Evolutionary conservation across 2,797 vertebrate species (phyloP).

Genomic region (Erpetoichthys calabaricus): DNA sequence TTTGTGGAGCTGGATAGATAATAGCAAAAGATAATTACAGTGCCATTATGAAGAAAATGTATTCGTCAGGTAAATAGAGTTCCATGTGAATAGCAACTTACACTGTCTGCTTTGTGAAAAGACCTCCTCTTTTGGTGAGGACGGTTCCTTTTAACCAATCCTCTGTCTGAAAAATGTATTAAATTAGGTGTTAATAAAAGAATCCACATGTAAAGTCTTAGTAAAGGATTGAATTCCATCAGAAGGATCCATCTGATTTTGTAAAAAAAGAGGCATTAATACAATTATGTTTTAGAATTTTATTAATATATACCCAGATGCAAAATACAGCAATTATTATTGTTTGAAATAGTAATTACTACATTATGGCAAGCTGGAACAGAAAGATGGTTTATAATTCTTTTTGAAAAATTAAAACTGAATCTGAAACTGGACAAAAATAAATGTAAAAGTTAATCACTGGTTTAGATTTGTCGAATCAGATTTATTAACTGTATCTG

Average conservation of each 20-base stretch:
- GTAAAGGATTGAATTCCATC: constrained; percentile 49
- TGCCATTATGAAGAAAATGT: background rate
- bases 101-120: background rate
- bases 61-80: background rate
- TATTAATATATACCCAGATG: too few relatives aligned
- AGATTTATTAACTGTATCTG: too few relatives aligned
- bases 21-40: background rate
- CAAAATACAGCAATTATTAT: too few relatives aligned
- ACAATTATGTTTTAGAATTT: too few relatives aligned
- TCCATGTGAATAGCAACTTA: background rate
- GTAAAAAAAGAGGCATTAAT: constrained; percentile 34
- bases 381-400: too few relatives aligned
- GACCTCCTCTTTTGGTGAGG: constrained; percentile 52
- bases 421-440: too few relatives aligned
- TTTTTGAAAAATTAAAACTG: too few relatives aligned
- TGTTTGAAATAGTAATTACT: too few relatives aligned
- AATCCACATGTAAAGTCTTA: constrained; percentile 63
- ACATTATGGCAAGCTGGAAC: too few relatives aligned
- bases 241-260: constrained; percentile 60
- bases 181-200: constrained; percentile 56
- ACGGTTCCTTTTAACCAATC: constrained; percentile 66
- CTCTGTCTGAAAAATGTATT: constrained; percentile 54
- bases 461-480: too few relatives aligned
- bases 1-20: background rate
- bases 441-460: too few relatives aligned